Percentiles rank a stretch among this genome's conserved stretches.
Evolutionary conservation across 2,797 vertebrate species (phyloP).

Genomic region (Neomorphus geoffroyi): DNA sequence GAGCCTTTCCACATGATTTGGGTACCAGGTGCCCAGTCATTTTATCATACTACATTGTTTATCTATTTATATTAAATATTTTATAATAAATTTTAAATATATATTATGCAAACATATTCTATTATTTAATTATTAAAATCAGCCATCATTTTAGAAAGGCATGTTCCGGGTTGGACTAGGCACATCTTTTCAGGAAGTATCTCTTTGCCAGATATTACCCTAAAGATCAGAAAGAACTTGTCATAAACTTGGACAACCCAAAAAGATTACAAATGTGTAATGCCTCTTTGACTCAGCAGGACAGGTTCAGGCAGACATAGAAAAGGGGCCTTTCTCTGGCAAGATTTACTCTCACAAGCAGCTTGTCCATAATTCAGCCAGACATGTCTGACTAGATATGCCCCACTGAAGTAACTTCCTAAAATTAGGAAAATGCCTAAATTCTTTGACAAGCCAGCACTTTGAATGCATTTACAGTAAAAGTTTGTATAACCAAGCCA

Average conservation of each 20-base stretch:
- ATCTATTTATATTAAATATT: neutral
- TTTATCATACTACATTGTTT: neutral
- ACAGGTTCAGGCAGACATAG: neutral
- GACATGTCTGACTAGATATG: neutral
- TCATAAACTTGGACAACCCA: neutral
- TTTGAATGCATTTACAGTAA: neutral
- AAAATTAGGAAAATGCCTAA: neutral
- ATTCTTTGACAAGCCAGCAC: neutral
- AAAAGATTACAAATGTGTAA: neutral
- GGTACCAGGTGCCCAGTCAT: neutral
- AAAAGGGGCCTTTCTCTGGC: neutral
- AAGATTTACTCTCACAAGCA: neutral
- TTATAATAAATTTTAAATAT: neutral
- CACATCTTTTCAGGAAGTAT: neutral
- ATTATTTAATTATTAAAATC: neutral
- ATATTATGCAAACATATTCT: neutral
- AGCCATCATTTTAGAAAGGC: neutral
- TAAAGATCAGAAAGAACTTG: neutral
- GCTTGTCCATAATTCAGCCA: neutral
- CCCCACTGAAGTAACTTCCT: neutral
- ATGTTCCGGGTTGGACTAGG: neutral
- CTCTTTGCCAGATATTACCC: neutral
- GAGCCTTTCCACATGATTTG: neutral
- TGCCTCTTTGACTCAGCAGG: neutral
- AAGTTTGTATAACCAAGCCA: neutral